Percentiles rank a stretch among this genome's conserved stretches.
phyloP scores from a whole-genome alignment of 2,113 vertebrate species.

The Lophochroa leadbeateri region DNA sequence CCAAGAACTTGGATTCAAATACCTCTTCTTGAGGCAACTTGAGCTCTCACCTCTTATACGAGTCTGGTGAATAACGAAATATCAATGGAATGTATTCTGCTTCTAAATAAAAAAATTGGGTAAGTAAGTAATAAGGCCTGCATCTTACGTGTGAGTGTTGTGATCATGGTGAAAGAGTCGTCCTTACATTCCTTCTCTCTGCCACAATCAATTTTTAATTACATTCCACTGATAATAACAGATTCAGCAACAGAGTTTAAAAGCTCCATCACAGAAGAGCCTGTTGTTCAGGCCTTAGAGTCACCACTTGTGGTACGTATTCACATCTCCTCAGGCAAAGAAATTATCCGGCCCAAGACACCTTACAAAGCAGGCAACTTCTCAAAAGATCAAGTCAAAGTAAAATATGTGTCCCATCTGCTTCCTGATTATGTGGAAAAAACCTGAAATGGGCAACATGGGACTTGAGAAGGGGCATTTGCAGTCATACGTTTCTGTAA shows the following conservation, averaged over 20 bases:
- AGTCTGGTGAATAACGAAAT: not conserved
- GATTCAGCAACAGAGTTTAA: not conserved
- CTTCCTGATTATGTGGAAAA: not conserved
- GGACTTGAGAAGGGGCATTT: not conserved
- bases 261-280: not conserved
- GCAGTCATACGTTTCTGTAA: not conserved
- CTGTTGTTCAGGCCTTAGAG: not conserved
- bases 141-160: not conserved
- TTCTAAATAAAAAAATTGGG: not conserved
- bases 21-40: not conserved
- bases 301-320: not conserved
- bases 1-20: not conserved
- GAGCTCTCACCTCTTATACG: not conserved
- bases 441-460: not conserved
- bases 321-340: not conserved
- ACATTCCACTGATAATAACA: not conserved
- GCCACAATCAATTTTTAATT: not conserved
- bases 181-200: not conserved
- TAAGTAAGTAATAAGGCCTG: not conserved
- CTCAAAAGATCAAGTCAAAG: not conserved
- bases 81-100: not conserved
- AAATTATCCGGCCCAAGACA: not conserved
- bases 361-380: not conserved
- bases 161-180: not conserved
- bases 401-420: not conserved